Evolutionary conservation across 2,113 vertebrate genomes (phyloP).

Genomic region (Eublepharis macularius): DNA sequence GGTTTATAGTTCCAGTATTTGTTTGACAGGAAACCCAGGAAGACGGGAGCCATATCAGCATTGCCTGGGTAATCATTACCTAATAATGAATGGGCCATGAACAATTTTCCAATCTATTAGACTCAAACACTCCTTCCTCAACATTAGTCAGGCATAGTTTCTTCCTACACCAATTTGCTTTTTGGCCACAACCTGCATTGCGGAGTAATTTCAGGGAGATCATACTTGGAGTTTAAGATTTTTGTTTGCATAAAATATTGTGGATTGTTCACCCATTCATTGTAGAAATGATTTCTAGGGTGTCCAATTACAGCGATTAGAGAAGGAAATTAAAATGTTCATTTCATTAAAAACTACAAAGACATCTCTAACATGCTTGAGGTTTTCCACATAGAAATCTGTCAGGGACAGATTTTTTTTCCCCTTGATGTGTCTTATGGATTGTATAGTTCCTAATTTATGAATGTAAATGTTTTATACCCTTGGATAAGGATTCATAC

Average conservation of each 20-base stretch:
- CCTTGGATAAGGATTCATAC: too few species aligned
- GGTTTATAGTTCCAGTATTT: background rate
- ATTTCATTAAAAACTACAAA: background rate
- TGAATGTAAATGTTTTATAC: too few species aligned
- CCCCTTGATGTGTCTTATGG: too few species aligned
- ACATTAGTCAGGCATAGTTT: background rate
- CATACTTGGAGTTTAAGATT: background rate
- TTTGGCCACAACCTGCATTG: background rate
- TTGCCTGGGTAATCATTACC: background rate
- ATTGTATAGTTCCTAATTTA: too few species aligned
- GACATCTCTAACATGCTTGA: background rate
- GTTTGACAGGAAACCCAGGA: background rate
- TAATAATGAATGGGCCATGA: background rate
- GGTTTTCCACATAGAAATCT: background rate
- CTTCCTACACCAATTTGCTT: background rate
- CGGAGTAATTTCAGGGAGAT: background rate
- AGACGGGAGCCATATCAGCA: rapidly evolving
- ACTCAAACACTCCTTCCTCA: background rate
- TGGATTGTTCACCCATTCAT: background rate
- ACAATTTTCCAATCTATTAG: background rate
- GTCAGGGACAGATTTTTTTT: too few species aligned
- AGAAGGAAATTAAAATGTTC: background rate
- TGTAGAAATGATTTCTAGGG: background rate
- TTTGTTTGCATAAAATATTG: background rate
- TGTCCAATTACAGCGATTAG: background rate